A percentile compares a stretch with the other conserved stretches of the same genome.
Evolutionary conservation across 2,888 invertebrate genomes (phyloP).

Genomic region (Agrochola macilenta): DNA sequence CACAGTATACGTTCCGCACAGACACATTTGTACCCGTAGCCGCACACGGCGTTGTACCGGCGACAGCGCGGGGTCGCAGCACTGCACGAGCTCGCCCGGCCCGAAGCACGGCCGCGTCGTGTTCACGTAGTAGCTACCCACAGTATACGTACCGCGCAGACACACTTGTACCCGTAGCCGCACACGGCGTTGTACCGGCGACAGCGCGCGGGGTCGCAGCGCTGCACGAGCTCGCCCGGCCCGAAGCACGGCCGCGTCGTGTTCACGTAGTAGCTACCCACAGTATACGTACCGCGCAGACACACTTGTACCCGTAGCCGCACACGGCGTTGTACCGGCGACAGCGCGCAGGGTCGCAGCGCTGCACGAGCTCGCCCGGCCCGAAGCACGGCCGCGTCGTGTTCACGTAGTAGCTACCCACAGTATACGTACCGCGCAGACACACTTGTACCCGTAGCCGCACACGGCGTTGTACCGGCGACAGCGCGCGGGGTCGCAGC

Average conservation of each 20-base stretch:
- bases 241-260: constrained; percentile 35
- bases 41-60: too few species aligned
- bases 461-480: constrained; percentile 94
- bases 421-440: constrained; percentile 83
- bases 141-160: constrained; percentile 83
- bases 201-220: constrained; percentile 66
- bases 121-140: background rate
- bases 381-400: constrained; percentile 36
- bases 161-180: constrained; percentile 84
- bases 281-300: constrained; percentile 83
- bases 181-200: constrained; percentile 94
- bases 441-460: constrained; percentile 84
- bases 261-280: background rate
- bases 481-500: constrained; percentile 66
- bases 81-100: too few species aligned
- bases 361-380: constrained; percentile 10
- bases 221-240: constrained; percentile 10
- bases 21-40: too few species aligned
- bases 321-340: constrained; percentile 94
- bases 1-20: too few species aligned
- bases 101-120: too few species aligned
- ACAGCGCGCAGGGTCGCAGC: constrained; percentile 66
- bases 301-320: constrained; percentile 84
- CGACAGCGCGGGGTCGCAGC: too few species aligned
- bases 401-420: background rate